A percentile compares a stretch with the other conserved stretches of the same genome.
Conservation (phyloP, 2,888 invertebrate species). For the Petrophora chlorosata region DNA sequence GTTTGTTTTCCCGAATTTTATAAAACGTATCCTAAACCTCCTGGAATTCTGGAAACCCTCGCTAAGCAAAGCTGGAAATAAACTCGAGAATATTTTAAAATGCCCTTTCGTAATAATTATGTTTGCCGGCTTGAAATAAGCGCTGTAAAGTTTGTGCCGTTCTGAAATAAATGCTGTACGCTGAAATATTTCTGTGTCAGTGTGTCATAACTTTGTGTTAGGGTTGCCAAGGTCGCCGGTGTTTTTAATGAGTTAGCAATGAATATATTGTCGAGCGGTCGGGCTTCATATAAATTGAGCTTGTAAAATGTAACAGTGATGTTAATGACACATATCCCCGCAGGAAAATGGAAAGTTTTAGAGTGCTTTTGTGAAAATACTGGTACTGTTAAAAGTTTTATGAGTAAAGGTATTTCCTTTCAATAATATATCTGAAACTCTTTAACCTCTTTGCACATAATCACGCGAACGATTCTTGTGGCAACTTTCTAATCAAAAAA, state of each 20-base stretch:
- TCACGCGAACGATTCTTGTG: too few species aligned
- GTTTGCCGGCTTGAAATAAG: constrained; percentile 12
- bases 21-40: constrained; percentile 10
- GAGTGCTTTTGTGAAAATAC: too few species aligned
- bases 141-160: too few species aligned
- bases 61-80: constrained; percentile 20
- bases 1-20: constrained; percentile 16
- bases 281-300: not conserved
- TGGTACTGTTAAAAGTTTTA: too few species aligned
- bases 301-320: not conserved
- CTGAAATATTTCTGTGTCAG: constrained; percentile 48
- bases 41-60: constrained; percentile 1
- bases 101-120: constrained; percentile 18
- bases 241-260: constrained; percentile 11
- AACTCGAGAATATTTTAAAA: constrained; percentile 14
- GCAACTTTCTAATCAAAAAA: too few species aligned
- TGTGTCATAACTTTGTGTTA: constrained; percentile 49
- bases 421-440: too few species aligned
- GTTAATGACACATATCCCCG: not conserved
- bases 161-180: constrained; percentile 44
- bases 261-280: constrained; percentile 1
- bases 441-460: too few species aligned
- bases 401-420: too few species aligned
- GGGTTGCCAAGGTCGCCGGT: constrained; percentile 44
- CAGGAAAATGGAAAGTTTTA: too few species aligned